phyloP scores from a whole-genome alignment of 2,888 invertebrate species.

The Lepeophtheirus nordmannii region DNA sequence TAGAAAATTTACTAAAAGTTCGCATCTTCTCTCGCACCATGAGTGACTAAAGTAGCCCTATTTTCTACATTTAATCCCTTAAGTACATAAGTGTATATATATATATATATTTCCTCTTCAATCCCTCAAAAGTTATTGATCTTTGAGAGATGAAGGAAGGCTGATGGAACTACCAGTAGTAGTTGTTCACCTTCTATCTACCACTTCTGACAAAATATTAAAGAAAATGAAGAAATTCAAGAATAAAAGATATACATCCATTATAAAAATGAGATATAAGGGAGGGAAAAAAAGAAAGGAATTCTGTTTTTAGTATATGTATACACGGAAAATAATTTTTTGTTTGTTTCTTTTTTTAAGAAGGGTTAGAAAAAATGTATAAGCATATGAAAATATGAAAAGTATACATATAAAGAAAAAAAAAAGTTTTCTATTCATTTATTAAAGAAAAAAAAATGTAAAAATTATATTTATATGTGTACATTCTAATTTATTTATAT shows the following conservation, averaged over 20 bases:
- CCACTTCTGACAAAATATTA: background rate
- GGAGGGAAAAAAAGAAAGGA: background rate
- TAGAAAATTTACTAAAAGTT: too few species aligned
- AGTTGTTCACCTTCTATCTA: background rate
- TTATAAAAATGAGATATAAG: slow-evolving; percentile 20
- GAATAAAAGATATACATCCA: slow-evolving; percentile 17
- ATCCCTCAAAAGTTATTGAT: background rate
- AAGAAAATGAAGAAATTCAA: slow-evolving; percentile 11
- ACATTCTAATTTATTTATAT: too few species aligned
- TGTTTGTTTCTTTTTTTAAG: too few species aligned
- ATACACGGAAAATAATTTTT: too few species aligned
- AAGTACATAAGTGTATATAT: background rate
- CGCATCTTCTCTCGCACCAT: background rate
- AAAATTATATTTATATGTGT: too few species aligned
- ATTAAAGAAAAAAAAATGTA: too few species aligned
- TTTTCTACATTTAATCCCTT: background rate
- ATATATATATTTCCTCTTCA: background rate
- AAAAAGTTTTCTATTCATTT: too few species aligned
- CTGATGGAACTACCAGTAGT: too few species aligned
- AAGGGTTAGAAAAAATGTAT: too few species aligned
- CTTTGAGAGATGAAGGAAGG: background rate
- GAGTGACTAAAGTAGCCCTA: background rate
- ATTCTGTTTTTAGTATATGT: too few species aligned
- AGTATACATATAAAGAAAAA: too few species aligned
- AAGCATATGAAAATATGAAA: too few species aligned